Percentiles rank a stretch among this genome's conserved stretches.
These are phyloP conservation scores for Rhagoletis zephyria DNA, from an alignment of 1,140 invertebrate genomes.

Conservation along the genomic window DNA sequence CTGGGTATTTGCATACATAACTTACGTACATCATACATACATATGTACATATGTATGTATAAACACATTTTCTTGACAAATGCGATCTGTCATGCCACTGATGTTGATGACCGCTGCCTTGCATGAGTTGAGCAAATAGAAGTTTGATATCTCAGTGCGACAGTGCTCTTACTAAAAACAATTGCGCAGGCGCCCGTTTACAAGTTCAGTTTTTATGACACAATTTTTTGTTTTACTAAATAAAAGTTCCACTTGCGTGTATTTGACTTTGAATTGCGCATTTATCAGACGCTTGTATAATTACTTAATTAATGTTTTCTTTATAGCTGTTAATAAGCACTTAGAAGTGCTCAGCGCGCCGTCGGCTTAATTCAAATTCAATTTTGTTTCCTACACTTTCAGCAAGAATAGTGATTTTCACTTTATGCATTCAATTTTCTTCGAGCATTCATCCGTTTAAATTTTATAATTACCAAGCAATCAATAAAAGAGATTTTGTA, in stretches of 20 bases:
- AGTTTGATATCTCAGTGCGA: neutral
- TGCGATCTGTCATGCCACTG: too few relatives aligned
- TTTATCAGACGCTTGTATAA: neutral
- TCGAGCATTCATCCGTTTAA: neutral
- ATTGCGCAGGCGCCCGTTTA: neutral
- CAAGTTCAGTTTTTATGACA: neutral
- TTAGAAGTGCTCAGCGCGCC: neutral
- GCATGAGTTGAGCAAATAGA: neutral
- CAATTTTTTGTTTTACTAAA: neutral
- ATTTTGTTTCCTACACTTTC: neutral
- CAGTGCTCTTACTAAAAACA: neutral
- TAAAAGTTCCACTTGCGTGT: neutral
- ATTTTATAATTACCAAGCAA: neutral
- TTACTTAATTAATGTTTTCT: neutral
- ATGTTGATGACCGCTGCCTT: neutral
- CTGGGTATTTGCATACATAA: too few relatives aligned
- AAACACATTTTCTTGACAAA: neutral
- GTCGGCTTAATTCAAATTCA: neutral
- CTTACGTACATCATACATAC: neutral
- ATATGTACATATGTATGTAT: neutral
- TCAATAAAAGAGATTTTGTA: conserved; percentile 17
- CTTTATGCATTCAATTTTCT: conserved; percentile 1
- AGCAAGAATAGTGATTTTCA: neutral
- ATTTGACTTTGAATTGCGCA: neutral
- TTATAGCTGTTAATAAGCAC: neutral